Percentiles rank a stretch among this genome's conserved stretches.
Conservation (phyloP, 2,888 invertebrate genomes). For the Syrphus vitripennis region DNA sequence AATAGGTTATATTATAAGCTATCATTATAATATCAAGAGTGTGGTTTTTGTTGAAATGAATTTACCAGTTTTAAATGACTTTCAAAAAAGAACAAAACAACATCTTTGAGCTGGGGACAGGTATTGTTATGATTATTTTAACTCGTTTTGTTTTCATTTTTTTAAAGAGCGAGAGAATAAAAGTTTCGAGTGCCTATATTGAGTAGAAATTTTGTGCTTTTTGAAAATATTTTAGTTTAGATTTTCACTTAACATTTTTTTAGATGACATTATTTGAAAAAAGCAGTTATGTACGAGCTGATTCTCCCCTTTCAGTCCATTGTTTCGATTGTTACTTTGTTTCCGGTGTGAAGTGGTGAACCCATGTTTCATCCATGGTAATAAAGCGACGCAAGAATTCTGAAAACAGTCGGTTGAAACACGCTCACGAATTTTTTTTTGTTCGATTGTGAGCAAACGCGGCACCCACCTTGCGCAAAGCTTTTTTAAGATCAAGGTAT, state of each 20-base stretch:
- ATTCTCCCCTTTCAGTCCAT: too few relatives aligned
- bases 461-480: too few relatives aligned
- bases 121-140: conserved; percentile 28
- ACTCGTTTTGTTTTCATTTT: conserved; percentile 17
- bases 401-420: too few relatives aligned
- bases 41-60: conserved; percentile 39
- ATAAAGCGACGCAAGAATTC: too few relatives aligned
- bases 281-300: too few relatives aligned
- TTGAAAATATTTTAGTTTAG: neutral
- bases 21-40: neutral
- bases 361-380: too few relatives aligned
- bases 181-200: conserved; percentile 6
- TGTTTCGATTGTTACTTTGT: too few relatives aligned
- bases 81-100: conserved; percentile 59
- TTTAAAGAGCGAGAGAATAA: neutral
- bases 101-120: conserved; percentile 5
- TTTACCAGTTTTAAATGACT: conserved; percentile 54
- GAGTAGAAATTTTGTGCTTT: neutral
- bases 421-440: too few relatives aligned
- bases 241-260: conserved; percentile 10
- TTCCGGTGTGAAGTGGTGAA: too few relatives aligned
- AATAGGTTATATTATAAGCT: neutral
- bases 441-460: too few relatives aligned
- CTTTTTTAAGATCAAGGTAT: too few relatives aligned
- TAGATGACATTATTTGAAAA: too few relatives aligned